Evolutionary conservation across 2,113 vertebrate genomes (phyloP), one percentile per base, ranked within the genome.

Genomic region (Hemicordylus capensis): DNA sequence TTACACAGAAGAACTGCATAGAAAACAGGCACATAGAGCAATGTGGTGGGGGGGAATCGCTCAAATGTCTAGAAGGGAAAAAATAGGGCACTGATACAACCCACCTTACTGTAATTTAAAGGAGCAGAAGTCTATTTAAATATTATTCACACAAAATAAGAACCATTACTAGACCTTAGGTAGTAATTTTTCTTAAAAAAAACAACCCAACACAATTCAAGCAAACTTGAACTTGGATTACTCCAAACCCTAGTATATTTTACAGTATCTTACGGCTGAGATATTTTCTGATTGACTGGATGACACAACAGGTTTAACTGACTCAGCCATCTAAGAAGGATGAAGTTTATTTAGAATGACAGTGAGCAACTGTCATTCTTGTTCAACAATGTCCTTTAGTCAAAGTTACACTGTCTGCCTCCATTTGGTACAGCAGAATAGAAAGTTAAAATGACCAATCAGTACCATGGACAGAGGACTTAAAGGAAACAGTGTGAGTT

Each of bases 21-120:
- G 63, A 31, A 28, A 28, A n/a, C n/a, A 51, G 24, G 0, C 0
- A 10, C 59, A 1, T 1, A 0, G 17, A 48, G 14, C 70, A 2
- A 12, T 0, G 15, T n/a, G n/a, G n/a, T n/a, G 46, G 85, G 63
- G 14, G 34, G 3, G 0, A 0, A 72, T 75, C 11, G 37, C 28
- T 31, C 3, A 0, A 0, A 0, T 15, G 42, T 31, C 63, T 0
- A 0, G 0, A 1, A 0, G 10, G 46, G 1, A 34, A 19, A 1
- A 24, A 51, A 22, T 69, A 4, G 0, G 6, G 8, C 76, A 0
- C 39, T 85, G 34, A 4, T 11, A 58, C 0, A 15, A 6, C 70
- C 31, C 70, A 84, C 44, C 10, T 80, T 80, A 24, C 0, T n/a
- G n/a, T 0, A 39, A 3, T 64, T 67, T 17, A 0, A 66, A n/a